Conservation (phyloP, 2,113 vertebrate genomes). For the Psammodynastes pulverulentus region DNA sequence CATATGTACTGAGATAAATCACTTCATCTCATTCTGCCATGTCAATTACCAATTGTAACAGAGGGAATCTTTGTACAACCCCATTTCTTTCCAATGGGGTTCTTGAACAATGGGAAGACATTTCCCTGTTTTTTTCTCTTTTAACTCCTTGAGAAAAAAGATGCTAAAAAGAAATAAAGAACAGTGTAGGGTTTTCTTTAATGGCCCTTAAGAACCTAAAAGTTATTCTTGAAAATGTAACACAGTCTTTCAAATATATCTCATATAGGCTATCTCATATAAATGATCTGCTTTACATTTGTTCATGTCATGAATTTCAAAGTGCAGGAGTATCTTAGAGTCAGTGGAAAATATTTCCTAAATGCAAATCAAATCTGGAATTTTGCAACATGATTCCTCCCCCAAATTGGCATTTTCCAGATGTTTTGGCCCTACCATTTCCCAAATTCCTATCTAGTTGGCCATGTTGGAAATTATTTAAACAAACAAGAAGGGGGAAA, state of each 20-base stretch:
- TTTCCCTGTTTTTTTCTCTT: neutral
- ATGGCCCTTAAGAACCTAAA: neutral
- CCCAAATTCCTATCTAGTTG: neutral
- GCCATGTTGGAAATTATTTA: neutral
- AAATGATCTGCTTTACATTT: constrained; percentile 42
- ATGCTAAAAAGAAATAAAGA: neutral
- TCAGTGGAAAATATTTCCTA: constrained; percentile 36
- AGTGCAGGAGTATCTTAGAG: constrained; percentile 35
- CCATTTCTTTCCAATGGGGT: neutral
- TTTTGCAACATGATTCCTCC: neutral
- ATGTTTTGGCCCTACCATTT: neutral
- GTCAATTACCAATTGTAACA: neutral
- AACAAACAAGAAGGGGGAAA: neutral
- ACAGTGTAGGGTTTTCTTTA: neutral
- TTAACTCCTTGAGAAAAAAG: neutral
- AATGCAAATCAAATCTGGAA: constrained; percentile 30
- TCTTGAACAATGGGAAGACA: neutral
- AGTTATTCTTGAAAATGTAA: neutral
- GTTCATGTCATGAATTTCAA: constrained; percentile 7
- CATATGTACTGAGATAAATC: constrained; percentile 23
- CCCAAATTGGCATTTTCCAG: neutral
- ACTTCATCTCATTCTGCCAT: constrained; percentile 46
- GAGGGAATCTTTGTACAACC: neutral
- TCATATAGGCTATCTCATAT: constrained; percentile 33
- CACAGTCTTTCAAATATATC: constrained; percentile 28